Base-by-base conservation (phyloP, 2,797 vertebrate genomes). In the Allobates femoralis region DNA sequence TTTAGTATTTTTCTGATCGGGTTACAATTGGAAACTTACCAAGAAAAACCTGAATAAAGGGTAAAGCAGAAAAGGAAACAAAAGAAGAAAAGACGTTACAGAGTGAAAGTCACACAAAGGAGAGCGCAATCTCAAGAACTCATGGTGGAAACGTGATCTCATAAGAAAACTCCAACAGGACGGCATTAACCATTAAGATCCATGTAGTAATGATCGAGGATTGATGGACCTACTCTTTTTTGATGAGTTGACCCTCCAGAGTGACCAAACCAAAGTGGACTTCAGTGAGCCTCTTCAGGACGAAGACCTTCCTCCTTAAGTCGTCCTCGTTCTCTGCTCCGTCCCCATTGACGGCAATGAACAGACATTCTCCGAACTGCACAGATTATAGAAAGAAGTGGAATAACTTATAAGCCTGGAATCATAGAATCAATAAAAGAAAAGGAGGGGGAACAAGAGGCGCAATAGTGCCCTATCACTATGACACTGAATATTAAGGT, bases 291-390 rank as follows among this genome's bases (percentile, higher is more conserved):
- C 96, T 97, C 91, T 96, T 97, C 94, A 98, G 94, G 90, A 98
- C 96, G 0, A 94, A 97, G 19, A 99, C 94, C 85, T 97, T 98
- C 89, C 97, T 95, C 86, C 96, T 96, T 91, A 99, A 93, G 81
- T 97, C 96, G 0, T 96, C 97, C 90, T 99, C 97, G 0, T 85
- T 94, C 92, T 99, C 97, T 0, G 95, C 93, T 15, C 93, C 94
- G 3, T 99, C 97, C 1, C 98, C 98, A 0, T 96, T 98, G 91
- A 99, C 95, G 0, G 97, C 96, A 30, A 99, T 96, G 93, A 97
- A 99, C 82, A 99, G 94, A 90, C 96, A 97, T 85, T 99, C 98
- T 1, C 97, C 96, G 14, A 99, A 98, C 98, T 99, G 92, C 46
- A 87, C 89, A 66, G 66, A 64, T 34, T n/a, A 46, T 26, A 73